Conservation (phyloP, 2,113 vertebrate genomes). For the Pontoporia blainvillei region DNA sequence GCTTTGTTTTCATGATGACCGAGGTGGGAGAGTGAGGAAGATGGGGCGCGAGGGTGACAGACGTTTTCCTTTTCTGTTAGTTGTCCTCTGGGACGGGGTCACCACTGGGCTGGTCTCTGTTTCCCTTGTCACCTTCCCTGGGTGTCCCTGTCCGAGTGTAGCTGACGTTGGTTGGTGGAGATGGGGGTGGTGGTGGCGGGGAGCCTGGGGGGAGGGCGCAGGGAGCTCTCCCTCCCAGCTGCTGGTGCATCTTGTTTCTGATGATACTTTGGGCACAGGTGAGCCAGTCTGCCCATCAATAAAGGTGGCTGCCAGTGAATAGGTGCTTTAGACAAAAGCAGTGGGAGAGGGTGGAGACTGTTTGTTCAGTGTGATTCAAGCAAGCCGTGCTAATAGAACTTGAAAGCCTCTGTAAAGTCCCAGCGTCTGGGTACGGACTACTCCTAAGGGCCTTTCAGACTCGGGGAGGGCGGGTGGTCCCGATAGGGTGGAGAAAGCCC, state of each 20-base stretch:
- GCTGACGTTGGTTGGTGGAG: neutral
- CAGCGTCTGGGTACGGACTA: constrained; percentile 66
- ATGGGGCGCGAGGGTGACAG: neutral
- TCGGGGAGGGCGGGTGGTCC: constrained; percentile 50
- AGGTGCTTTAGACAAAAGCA: constrained; percentile 84
- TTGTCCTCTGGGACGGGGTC: neutral
- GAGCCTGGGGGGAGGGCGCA: neutral
- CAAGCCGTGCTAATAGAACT: constrained; percentile 79
- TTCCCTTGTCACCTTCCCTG: neutral
- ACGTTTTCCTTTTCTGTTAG: neutral
- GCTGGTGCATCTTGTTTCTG: constrained; percentile 59
- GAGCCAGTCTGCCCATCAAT: constrained; percentile 74
- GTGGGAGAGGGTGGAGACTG: constrained; percentile 86
- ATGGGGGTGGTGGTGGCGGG: too few species aligned
- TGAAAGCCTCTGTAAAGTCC: constrained; percentile 77
- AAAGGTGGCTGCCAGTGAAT: constrained; percentile 82
- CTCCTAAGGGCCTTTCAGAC: constrained; percentile 65
- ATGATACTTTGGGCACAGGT: constrained; percentile 70
- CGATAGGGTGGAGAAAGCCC: constrained; percentile 58
- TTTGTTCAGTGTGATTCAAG: constrained; percentile 88
- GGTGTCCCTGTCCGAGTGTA: neutral
- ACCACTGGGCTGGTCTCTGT: neutral
- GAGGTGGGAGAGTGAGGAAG: constrained; percentile 52
- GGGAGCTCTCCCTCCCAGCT: constrained; percentile 50
- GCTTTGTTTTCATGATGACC: constrained; percentile 16